Base-by-base conservation (phyloP, 2,888 invertebrate genomes). In the Acanthococcus lagerstroemiae region DNA sequence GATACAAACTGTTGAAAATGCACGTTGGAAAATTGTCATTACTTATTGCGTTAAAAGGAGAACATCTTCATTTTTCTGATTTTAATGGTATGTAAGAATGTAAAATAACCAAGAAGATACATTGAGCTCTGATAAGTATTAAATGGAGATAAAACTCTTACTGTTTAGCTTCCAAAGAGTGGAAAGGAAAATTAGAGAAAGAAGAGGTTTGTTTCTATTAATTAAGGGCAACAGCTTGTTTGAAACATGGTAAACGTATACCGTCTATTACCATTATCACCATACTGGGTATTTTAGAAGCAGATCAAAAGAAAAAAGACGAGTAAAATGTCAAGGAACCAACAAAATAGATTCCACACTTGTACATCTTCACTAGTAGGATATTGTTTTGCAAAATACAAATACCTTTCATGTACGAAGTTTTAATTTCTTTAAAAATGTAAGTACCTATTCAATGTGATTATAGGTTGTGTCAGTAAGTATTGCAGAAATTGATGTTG, bases 151-250 rank as follows among this genome's bases (percentile, higher is more conserved):
- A 45, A 7, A 15, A 7, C 15, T 17, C 46, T 45, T 45, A 7
- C 4, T 45, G 6, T 45, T 45, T 45, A 56, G 56, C 30, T 37
- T 56, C 19, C 22, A 27, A 30, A 37, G 56, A 56, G 44, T 56
- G 56, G 26, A 27, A 56, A 7, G 19, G 22, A 7, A 37, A 56
- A 6, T 3, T 56, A 21, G 56, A 56, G 19, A 30, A 56, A 27
- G 56, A 56, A 56, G 15, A 17, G 27, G 17, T 56, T 56, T 56
- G 56, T 56, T 56, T 37, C 2, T 27, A 56, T 27, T 3, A 15
- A 19, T 17, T n/a, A 56, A 56, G 44, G 37, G 19, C 56, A 30
- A 56, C 56, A 7, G 56, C 56, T 56, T 9, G 17, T 27, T 15
- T 56, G 3, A 56, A 56, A 56, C n/a, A 56, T 56, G 19, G 1